These are phyloP conservation scores for Callopanchax toddi DNA, from an alignment of 2,113 vertebrate species.

Conservation along the genomic window DNA sequence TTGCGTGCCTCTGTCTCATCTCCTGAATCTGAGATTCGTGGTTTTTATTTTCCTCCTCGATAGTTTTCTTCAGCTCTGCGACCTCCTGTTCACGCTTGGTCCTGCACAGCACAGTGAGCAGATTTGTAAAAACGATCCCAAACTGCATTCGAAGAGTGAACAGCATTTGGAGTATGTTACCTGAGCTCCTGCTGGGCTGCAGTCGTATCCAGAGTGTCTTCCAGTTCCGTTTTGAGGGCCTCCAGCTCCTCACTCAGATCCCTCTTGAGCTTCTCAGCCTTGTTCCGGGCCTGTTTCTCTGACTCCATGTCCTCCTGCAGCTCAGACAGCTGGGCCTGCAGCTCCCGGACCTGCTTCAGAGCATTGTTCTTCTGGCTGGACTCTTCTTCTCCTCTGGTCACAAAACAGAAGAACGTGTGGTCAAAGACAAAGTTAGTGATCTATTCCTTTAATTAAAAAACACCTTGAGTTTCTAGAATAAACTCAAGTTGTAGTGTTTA, in stretches of 20 bases:
- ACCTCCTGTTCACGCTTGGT: slow-evolving; percentile 97
- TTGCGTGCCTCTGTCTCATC: slow-evolving; percentile 89
- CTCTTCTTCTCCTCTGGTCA: slow-evolving; percentile 91
- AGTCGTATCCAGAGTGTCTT: slow-evolving; percentile 96
- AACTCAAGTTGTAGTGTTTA: no score
- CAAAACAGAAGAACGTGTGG: neutral
- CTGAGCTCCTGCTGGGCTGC: slow-evolving; percentile 97
- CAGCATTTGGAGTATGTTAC: slow-evolving; percentile 71
- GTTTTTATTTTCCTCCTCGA: slow-evolving; percentile 95
- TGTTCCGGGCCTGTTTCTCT: slow-evolving; percentile 91
- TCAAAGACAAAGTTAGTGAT: neutral
- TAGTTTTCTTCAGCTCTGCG: slow-evolving; percentile 94
- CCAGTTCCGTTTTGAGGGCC: slow-evolving; percentile 95
- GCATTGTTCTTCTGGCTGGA: slow-evolving; percentile 92
- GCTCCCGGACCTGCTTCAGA: slow-evolving; percentile 90
- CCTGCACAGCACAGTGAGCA: slow-evolving; percentile 66
- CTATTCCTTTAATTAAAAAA: neutral
- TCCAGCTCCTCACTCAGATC: slow-evolving; percentile 96
- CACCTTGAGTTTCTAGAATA: neutral
- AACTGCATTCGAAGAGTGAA: neutral
- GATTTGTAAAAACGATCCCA: neutral
- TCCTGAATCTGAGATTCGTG: slow-evolving; percentile 97
- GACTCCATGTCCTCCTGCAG: slow-evolving; percentile 97
- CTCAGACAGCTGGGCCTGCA: slow-evolving; percentile 93
- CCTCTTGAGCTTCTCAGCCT: slow-evolving; percentile 96